phyloP scores from a whole-genome alignment of 2,888 invertebrate species.

The Nasonovia ribisnigri region DNA sequence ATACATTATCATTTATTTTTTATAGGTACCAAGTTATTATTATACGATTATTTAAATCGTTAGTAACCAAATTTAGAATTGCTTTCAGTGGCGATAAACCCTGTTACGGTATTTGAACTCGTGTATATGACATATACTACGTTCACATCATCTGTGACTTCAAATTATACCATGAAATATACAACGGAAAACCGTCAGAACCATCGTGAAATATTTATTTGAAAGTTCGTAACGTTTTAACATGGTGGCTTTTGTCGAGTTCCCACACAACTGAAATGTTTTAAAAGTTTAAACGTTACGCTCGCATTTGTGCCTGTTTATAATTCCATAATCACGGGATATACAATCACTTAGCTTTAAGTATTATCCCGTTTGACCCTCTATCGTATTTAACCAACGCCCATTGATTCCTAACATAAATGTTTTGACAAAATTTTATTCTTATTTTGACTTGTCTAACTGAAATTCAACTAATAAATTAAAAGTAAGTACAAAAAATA shows the following conservation, averaged over 20 bases:
- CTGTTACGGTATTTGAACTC: not conserved
- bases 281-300: conserved; percentile 51
- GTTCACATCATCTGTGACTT: not conserved
- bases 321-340: conserved; percentile 42
- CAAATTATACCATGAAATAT: conserved; percentile 29
- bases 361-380: conserved; percentile 25
- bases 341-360: conserved; percentile 52
- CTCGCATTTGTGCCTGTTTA: conserved; percentile 1
- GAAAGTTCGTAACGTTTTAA: conserved; percentile 38
- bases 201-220: conserved; percentile 39
- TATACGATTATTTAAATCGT: not conserved
- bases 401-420: conserved; percentile 21
- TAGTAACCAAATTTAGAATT: conserved; percentile 13
- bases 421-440: not conserved
- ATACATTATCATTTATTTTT: not conserved
- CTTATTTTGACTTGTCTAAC: not conserved
- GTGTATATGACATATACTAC: conserved; percentile 23
- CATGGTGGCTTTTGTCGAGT: conserved; percentile 37
- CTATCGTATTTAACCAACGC: conserved; percentile 18
- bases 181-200: not conserved
- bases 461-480: not conserved
- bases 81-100: not conserved
- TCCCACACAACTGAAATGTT: conserved; percentile 31
- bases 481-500: not conserved
- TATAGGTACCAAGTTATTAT: not conserved